Conservation (phyloP, 2,888 invertebrate genomes). For the Eristalinus sepulchralis region DNA sequence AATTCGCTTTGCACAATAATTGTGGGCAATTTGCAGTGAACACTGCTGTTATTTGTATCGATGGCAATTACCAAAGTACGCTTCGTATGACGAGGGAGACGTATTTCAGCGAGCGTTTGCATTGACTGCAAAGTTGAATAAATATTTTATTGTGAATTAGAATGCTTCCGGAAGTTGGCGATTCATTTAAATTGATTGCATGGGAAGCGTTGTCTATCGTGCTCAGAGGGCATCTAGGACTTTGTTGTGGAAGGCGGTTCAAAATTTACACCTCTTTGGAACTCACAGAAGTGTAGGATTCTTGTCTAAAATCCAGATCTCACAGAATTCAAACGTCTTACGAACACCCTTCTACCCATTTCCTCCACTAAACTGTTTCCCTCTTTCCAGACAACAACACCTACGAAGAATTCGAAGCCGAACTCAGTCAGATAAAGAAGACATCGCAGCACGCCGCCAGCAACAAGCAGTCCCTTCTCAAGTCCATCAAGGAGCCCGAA, state of each 20-base stretch:
- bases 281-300: no score
- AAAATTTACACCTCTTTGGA: not conserved
- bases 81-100: not conserved
- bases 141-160: not conserved
- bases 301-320: no score
- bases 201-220: no score
- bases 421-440: slow-evolving; percentile 77
- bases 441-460: slow-evolving; percentile 75
- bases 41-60: not conserved
- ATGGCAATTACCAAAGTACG: not conserved
- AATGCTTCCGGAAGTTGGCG: not conserved
- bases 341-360: no score
- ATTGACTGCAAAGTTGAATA: not conserved
- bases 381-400: slow-evolving; percentile 72
- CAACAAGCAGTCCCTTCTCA: slow-evolving; percentile 73
- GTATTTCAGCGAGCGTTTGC: not conserved
- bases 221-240: no score
- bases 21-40: not conserved
- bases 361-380: no score
- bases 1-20: not conserved
- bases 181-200: not conserved
- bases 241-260: no score
- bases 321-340: no score
- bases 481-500: slow-evolving; percentile 77
- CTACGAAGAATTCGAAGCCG: slow-evolving; percentile 78